A percentile compares a stretch with the other conserved stretches of the same genome.
Conservation (phyloP, 2,888 invertebrate genomes). For the Desoria tigrina region DNA sequence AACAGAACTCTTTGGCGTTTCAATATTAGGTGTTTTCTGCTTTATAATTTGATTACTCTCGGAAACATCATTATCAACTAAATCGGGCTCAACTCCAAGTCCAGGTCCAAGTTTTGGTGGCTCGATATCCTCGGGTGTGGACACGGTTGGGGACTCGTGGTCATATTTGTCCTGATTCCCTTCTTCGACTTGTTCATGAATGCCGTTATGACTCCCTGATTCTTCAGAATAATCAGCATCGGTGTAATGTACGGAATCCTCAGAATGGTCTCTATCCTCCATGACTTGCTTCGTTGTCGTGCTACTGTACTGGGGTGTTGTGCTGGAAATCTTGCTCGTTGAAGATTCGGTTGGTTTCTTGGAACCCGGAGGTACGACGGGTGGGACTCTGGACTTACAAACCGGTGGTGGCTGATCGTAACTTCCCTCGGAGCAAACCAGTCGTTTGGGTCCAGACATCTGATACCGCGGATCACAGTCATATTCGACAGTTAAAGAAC, state of each 20-base stretch:
- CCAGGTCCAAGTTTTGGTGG: slow-evolving; percentile 7
- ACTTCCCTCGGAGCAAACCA: slow-evolving; percentile 74
- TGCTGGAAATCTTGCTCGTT: background rate
- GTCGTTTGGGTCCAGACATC: slow-evolving; percentile 67
- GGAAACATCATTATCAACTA: slow-evolving; percentile 71
- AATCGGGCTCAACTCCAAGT: slow-evolving; percentile 32
- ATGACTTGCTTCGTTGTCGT: slow-evolving; percentile 20
- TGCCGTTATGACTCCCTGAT: slow-evolving; percentile 20
- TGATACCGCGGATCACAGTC: slow-evolving; percentile 70
- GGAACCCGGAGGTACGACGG: background rate
- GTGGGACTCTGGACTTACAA: slow-evolving; percentile 59
- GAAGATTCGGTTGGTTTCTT: slow-evolving; percentile 14
- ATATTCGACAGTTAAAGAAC: slow-evolving; percentile 71
- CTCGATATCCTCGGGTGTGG: slow-evolving; percentile 1
- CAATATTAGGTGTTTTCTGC: slow-evolving; percentile 60
- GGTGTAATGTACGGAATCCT: slow-evolving; percentile 11
- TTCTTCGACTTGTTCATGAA: slow-evolving; percentile 14
- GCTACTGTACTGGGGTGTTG: slow-evolving; percentile 14
- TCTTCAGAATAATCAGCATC: slow-evolving; percentile 18
- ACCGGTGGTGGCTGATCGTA: slow-evolving; percentile 76
- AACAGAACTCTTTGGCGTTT: slow-evolving; percentile 61
- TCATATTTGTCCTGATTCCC: background rate
- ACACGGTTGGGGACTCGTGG: background rate
- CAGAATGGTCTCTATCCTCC: slow-evolving; percentile 32
- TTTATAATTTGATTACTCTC: slow-evolving; percentile 56